Evolutionary conservation across 2,797 vertebrate genomes (phyloP).

Genomic region (Fistularia commersonii): DNA sequence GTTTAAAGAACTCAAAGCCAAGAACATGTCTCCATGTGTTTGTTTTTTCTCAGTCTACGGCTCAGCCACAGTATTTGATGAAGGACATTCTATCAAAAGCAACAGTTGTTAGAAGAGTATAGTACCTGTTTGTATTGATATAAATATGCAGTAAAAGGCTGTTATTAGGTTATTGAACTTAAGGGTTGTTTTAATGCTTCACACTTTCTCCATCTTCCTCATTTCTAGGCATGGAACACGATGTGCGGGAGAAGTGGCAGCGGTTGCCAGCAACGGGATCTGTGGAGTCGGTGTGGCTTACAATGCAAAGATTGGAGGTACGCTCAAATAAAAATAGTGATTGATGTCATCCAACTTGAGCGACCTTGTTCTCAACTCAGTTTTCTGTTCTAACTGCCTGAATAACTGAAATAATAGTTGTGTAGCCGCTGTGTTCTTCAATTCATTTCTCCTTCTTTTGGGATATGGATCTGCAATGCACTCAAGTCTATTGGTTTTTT

Average conservation of each 20-base stretch:
- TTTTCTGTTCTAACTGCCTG: conserved; percentile 14
- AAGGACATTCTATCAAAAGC: conserved; percentile 26
- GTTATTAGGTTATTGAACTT: conserved; percentile 17
- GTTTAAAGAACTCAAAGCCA: conserved; percentile 46
- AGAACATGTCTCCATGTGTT: conserved; percentile 39
- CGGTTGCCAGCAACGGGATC: conserved; percentile 90
- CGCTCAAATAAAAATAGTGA: conserved; percentile 1
- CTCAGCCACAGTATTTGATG: conserved; percentile 16
- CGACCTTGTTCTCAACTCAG: conserved; percentile 1
- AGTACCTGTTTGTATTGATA: conserved; percentile 7
- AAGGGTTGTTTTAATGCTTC: conserved; percentile 9
- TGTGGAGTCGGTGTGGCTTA: conserved; percentile 96
- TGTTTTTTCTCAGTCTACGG: conserved; percentile 45
- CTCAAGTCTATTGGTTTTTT: conserved; percentile 30
- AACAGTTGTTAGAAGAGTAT: conserved; percentile 12
- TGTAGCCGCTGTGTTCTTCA: conserved; percentile 30
- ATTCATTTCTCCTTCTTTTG: conserved; percentile 28
- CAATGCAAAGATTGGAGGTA: conserved; percentile 88
- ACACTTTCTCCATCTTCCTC: conserved; percentile 15
- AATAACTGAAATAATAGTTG: not conserved
- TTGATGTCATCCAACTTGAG: conserved; percentile 12
- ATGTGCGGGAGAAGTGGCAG: conserved; percentile 94
- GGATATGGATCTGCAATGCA: conserved; percentile 17
- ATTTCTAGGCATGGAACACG: conserved; percentile 87
- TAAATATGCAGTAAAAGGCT: conserved; percentile 8